These are phyloP conservation scores for Megalonaias nervosa DNA, from an alignment of 1,140 invertebrate species.

Conservation along the genomic window DNA sequence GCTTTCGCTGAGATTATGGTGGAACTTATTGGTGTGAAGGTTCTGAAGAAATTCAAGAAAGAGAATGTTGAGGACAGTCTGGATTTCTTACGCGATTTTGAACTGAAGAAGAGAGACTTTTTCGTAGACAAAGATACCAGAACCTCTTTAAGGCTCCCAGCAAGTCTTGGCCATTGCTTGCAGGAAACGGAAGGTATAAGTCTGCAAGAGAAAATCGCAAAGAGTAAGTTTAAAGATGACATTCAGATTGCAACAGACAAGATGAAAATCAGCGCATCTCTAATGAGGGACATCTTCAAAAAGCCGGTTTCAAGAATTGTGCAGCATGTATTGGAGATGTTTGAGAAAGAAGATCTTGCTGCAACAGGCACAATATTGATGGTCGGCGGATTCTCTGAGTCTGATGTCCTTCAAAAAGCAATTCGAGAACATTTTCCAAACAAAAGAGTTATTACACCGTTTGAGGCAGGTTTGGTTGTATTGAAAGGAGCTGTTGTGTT, in stretches of 20 bases:
- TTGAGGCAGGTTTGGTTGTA: slow-evolving; percentile 29
- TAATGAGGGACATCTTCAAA: neutral
- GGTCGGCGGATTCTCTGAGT: slow-evolving; percentile 45
- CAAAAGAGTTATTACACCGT: slow-evolving; percentile 26
- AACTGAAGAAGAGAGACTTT: slow-evolving; percentile 38
- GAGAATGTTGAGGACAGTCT: slow-evolving; percentile 18
- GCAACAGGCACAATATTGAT: slow-evolving; percentile 27
- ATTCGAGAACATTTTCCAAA: slow-evolving; percentile 33
- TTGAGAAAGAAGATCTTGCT: slow-evolving; percentile 6
- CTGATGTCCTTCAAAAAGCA: slow-evolving; percentile 24
- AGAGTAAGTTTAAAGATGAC: neutral
- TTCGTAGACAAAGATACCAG: neutral
- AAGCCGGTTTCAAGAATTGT: neutral
- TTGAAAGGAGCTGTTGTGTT: slow-evolving; percentile 41
- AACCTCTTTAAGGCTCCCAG: too few relatives aligned
- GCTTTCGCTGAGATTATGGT: slow-evolving; percentile 19
- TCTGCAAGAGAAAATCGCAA: neutral
- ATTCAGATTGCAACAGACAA: neutral
- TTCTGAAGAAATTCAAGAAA: slow-evolving; percentile 27
- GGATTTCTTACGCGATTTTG: slow-evolving; percentile 35
- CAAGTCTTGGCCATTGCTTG: neutral
- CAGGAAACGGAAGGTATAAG: neutral
- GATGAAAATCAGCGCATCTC: neutral
- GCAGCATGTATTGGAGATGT: neutral
- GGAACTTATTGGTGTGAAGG: slow-evolving; percentile 25